Evolutionary conservation across 2,113 vertebrate species (phyloP).

Genomic region (Epinephelus fuscoguttatus): DNA sequence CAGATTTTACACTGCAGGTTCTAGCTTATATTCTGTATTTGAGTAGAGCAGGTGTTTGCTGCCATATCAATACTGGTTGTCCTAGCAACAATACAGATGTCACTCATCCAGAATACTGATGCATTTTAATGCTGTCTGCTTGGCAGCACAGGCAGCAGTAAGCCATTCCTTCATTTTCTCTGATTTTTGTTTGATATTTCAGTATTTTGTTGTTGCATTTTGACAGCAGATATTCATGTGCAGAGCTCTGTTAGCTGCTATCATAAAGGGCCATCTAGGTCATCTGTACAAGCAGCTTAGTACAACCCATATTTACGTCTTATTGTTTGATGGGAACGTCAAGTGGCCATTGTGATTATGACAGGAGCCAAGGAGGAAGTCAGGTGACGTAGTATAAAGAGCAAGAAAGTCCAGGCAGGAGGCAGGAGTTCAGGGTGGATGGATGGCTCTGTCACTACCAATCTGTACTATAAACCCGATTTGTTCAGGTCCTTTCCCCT

Average conservation of each 20-base stretch:
- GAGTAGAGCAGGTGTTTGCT: neutral
- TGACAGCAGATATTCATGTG: neutral
- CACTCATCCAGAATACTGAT: neutral
- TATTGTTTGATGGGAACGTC: too few relatives aligned
- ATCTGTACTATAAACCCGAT: too few relatives aligned
- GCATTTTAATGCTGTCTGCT: neutral
- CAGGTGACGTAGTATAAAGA: too few relatives aligned
- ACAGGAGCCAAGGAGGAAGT: too few relatives aligned
- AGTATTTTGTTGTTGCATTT: neutral
- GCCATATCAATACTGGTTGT: neutral
- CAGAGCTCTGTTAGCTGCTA: neutral
- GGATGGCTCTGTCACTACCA: too few relatives aligned
- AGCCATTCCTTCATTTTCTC: neutral
- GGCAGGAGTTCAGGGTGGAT: too few relatives aligned
- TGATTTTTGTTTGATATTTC: neutral
- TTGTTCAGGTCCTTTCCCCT: too few relatives aligned
- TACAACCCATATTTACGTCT: too few relatives aligned
- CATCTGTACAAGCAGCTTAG: too few relatives aligned
- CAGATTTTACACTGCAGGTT: constrained; percentile 19
- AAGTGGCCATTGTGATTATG: too few relatives aligned
- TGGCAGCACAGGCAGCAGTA: neutral
- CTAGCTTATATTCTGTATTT: neutral
- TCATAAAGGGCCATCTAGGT: neutral
- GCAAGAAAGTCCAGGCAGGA: too few relatives aligned
- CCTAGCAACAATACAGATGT: neutral